Evolutionary conservation across 2,888 invertebrate species (phyloP), one percentile per base, ranked within the genome.

Genomic region (Cheilosia scutellata): DNA sequence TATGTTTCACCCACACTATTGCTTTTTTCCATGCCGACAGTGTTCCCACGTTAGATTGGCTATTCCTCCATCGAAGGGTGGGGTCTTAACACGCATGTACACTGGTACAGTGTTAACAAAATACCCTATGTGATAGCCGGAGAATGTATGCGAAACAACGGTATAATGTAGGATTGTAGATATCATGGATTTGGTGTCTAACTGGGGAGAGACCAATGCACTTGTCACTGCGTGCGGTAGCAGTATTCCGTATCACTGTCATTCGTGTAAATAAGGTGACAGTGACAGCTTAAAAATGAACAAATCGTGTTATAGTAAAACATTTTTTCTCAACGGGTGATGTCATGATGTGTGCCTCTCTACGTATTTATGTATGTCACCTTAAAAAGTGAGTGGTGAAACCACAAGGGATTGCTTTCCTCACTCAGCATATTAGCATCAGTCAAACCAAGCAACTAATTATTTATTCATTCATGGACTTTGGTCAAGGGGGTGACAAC

Each of bases 1-100:
- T 29, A 58, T 58, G 74, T 51, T 53, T 80, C 84, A 84, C 84
- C 84, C 84, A 84, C 84, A 80, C 84, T 80, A 79, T 71, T 75
- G 71, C 70, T 80, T 76, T 76, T 66, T 83, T 84, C 53, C 75
- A 63, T 63, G 51, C 70, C 42, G 63, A 79, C 51, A 63, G 68
- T 9, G 33, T 74, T 71, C 79, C 79, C 71, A 82, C 86, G 77
- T 86, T 82, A 86, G 82, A 86, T 86, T 86, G 86, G 86, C 82
- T 82, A 74, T 82, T 77, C 63, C 31, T 25, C 62, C 57, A 58
- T 72, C n/a, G 44, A 82, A 82, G 86, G 86, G 86, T 86, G 86
- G 86, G 86, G 86, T 82, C 42, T 80, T 51, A 77, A 42, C 77
- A 86, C 86, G 86, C 86, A 86, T 86, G 86, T 82, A 86, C 84